Conservation (phyloP, 2,797 vertebrate genomes). For the Lutjanus campechanus region DNA sequence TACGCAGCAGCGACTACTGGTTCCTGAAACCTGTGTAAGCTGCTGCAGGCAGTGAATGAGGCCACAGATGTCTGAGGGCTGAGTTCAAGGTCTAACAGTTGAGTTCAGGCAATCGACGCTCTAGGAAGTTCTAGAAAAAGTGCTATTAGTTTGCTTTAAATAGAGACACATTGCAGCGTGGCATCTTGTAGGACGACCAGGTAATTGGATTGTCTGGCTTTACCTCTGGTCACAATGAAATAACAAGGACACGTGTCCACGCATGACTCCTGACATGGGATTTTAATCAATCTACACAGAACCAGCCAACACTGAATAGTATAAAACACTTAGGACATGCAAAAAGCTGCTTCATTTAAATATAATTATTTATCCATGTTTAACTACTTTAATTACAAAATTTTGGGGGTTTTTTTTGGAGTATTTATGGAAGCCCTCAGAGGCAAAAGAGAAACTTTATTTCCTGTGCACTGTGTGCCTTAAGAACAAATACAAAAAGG, state of each 20-base stretch:
- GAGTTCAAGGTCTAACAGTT: conserved; percentile 32
- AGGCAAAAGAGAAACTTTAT: too few species aligned
- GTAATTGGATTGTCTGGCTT: conserved; percentile 84
- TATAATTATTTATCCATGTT: not conserved
- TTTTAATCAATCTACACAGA: conserved; percentile 34
- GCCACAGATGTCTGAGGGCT: conserved; percentile 19
- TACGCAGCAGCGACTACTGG: not conserved
- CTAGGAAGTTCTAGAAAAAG: conserved; percentile 53
- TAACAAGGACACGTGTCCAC: conserved; percentile 58
- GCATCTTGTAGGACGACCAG: conserved; percentile 36
- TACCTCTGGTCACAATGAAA: conserved; percentile 69
- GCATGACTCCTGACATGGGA: conserved; percentile 54
- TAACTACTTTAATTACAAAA: not conserved
- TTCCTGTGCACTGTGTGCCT: too few species aligned
- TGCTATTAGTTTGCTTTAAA: conserved; percentile 75
- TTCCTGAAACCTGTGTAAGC: not conserved
- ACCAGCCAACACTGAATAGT: not conserved
- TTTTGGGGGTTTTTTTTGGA: too few species aligned
- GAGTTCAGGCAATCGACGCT: conserved; percentile 26
- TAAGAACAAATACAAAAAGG: too few species aligned
- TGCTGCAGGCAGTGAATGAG: conserved; percentile 2
- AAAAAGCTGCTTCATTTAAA: conserved; percentile 16
- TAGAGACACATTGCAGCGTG: conserved; percentile 69
- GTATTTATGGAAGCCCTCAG: too few species aligned
- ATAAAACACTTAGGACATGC: not conserved